A percentile compares a stretch with the other conserved stretches of the same genome.
Conservation (phyloP, 2,888 invertebrate species). For the Dryococelus australis region DNA sequence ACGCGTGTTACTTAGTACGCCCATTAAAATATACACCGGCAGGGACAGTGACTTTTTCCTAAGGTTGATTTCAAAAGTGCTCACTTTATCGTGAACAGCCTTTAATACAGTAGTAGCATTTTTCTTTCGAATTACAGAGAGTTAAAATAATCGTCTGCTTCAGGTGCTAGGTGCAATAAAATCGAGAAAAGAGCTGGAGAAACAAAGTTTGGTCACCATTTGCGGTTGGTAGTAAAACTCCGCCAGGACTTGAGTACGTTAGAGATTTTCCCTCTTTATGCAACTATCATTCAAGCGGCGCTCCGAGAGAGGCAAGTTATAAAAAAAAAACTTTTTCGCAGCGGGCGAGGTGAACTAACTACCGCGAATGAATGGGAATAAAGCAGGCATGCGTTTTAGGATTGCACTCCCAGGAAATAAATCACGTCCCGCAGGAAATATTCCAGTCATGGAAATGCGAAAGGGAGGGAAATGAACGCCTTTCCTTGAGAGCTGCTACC, state of each 20-base stretch:
- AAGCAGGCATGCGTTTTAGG: background rate
- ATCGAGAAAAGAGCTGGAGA: background rate
- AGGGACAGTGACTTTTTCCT: too few species aligned
- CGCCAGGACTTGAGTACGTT: background rate
- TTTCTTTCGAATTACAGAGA: too few species aligned
- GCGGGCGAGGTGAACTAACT: background rate
- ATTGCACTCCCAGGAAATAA: background rate
- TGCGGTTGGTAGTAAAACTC: background rate
- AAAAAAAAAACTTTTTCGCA: background rate
- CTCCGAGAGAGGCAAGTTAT: background rate
- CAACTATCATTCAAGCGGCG: background rate
- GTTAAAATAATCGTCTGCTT: background rate
- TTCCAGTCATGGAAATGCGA: background rate
- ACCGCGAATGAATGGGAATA: constrained; percentile 10
- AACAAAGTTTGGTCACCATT: background rate
- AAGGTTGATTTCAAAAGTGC: too few species aligned
- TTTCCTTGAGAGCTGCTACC: background rate
- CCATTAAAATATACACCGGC: too few species aligned
- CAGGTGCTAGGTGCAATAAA: background rate
- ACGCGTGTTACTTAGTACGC: too few species aligned
- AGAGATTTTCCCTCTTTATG: constrained; percentile 3
- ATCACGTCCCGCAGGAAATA: constrained; percentile 1
- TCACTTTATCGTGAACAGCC: too few species aligned
- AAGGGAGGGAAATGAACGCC: background rate
- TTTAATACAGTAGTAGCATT: too few species aligned